A percentile compares a stretch with the other conserved stretches of the same genome.
These are phyloP conservation scores for Prionace glauca DNA, from an alignment of 2,797 vertebrate genomes.

Conservation along the genomic window DNA sequence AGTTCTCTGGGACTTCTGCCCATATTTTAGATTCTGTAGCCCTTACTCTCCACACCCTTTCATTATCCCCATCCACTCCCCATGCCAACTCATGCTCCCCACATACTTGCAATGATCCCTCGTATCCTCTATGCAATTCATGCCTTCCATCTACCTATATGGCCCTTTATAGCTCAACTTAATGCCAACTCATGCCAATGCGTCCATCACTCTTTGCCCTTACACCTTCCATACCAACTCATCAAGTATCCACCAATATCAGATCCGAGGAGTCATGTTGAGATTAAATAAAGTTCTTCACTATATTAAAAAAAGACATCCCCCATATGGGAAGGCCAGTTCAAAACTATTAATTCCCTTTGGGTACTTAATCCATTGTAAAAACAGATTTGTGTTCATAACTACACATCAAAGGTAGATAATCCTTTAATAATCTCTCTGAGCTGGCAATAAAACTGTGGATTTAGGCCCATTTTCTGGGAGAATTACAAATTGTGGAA, in stretches of 20 bases:
- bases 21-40: neutral
- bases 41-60: too few relatives aligned
- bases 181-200: neutral
- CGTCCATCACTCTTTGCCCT: neutral
- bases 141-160: neutral
- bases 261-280: too few relatives aligned
- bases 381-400: neutral
- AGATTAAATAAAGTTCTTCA: too few relatives aligned
- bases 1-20: too few relatives aligned
- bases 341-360: neutral
- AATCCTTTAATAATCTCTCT: neutral
- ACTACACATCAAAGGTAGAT: neutral
- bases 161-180: neutral
- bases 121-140: neutral
- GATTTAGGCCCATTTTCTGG: neutral
- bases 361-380: neutral
- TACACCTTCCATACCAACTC: neutral
- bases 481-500: neutral
- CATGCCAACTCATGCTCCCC: neutral
- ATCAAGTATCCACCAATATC: neutral
- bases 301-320: neutral
- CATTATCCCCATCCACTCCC: neutral
- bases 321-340: neutral
- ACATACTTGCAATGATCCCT: neutral
- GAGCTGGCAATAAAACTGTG: neutral